Evolutionary conservation across 2,888 invertebrate genomes (phyloP), one percentile per base, ranked within the genome.

Genomic region (Xiphydria camelus): DNA sequence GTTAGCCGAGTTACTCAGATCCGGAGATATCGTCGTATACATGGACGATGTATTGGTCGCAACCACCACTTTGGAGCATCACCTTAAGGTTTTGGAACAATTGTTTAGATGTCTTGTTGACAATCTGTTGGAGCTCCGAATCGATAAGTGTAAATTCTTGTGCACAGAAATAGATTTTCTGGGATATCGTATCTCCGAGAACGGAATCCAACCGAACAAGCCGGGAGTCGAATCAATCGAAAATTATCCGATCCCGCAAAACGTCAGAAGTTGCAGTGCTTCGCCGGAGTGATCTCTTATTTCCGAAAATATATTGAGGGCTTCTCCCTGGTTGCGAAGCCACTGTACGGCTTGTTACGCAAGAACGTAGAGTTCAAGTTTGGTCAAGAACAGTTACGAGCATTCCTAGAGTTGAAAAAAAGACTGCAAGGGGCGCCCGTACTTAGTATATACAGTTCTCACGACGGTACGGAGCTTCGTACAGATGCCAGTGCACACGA

Each of bases 401-500:
- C 53, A 21, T 62, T 62, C 43, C 39, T 49, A n/a, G 15, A 21
- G 25, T 42, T 59, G 20, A 57, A 59, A 45, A 20, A 6, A 35
- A 39, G 17, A n/a, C 45, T 69, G 20, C 22, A 42, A 4, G 22
- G 37, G 4, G 29, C 54, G 25, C 68, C 66, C n/a, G 52, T 66
- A 19, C 51, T 72, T 22, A 37, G 52, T 4, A 51, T 71, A 6
- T 76, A 65, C 41, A 56, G 62, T 20, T 64, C 67, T 0, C 33
- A 43, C 4, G 42, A 53, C 10, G 59, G 63, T 31, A 73, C 70
- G 3, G 66, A 73, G 44, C 41, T 71, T 23, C 70, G 73, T 35
- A 66, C 63, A 12, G 70, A 73, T 51, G 71, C 66, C 2, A 66
- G 65, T 44, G 36, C 57, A 1, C n/a, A 51, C 2, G 71, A 69